Percentiles rank a stretch among this genome's conserved stretches.
Conservation (phyloP, 1,140 invertebrate genomes). For the Aphis gossypii region DNA sequence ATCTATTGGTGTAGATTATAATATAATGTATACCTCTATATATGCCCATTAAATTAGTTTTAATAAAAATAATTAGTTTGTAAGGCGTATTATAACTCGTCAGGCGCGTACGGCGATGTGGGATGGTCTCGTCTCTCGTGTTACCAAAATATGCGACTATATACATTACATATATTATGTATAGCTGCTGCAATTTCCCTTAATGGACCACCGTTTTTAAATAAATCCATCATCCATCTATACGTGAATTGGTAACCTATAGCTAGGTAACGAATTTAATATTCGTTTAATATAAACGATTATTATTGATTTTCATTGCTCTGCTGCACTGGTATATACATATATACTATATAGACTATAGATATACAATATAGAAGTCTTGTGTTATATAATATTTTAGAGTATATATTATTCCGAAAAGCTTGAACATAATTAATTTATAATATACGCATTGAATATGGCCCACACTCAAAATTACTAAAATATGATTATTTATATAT, state of each 20-base stretch:
- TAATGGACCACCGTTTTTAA: background rate
- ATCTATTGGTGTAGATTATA: background rate
- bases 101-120: background rate
- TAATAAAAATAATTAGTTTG: background rate
- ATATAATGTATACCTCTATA: background rate
- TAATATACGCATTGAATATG: too few relatives aligned
- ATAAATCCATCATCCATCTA: background rate
- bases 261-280: too few relatives aligned
- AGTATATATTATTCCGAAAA: too few relatives aligned
- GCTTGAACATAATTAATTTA: too few relatives aligned
- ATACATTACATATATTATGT: background rate
- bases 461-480: too few relatives aligned
- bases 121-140: background rate
- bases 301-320: too few relatives aligned
- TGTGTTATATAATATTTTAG: too few relatives aligned
- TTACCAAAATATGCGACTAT: background rate
- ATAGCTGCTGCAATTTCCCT: background rate
- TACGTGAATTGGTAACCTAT: background rate
- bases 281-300: too few relatives aligned
- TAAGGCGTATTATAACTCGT: background rate
- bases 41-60: background rate
- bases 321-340: too few relatives aligned
- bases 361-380: too few relatives aligned
- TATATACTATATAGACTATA: too few relatives aligned
- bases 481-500: too few relatives aligned